These are phyloP conservation scores for Heliothis peltigera DNA, from an alignment of 2,888 invertebrate species.

Conservation along the genomic window DNA sequence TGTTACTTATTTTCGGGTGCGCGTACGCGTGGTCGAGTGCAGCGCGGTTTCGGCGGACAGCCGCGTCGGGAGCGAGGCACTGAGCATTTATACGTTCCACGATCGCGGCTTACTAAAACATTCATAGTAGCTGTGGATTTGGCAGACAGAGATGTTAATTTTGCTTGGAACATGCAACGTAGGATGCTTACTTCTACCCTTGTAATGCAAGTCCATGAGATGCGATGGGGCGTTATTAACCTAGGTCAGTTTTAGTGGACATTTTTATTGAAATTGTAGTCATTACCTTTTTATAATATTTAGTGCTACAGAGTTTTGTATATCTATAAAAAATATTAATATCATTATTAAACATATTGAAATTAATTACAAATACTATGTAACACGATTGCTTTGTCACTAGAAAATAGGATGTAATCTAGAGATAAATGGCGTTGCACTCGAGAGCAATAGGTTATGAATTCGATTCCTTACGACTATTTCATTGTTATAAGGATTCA, in stretches of 20 bases:
- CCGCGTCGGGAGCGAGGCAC: constrained; percentile 72
- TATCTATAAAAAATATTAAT: no score
- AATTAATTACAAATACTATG: no score
- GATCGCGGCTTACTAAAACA: constrained; percentile 65
- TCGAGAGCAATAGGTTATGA: no score
- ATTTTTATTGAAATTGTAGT: no score
- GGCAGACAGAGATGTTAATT: constrained; percentile 42
- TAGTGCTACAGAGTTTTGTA: no score
- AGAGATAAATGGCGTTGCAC: no score
- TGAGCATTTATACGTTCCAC: constrained; percentile 82
- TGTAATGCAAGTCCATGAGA: not conserved
- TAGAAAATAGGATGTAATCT: no score
- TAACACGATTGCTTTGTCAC: no score
- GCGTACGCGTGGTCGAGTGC: constrained; percentile 76
- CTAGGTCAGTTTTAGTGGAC: not conserved
- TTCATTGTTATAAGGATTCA: no score
- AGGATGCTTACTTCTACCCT: constrained; percentile 3
- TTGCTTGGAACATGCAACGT: constrained; percentile 1
- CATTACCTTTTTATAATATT: no score
- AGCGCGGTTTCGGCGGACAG: constrained; percentile 80
- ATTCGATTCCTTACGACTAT: no score
- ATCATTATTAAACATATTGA: no score
- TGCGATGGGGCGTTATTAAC: not conserved
- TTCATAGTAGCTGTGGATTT: constrained; percentile 62
- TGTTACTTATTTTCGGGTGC: constrained; percentile 63